A percentile compares a stretch with the other conserved stretches of the same genome.
These are phyloP conservation scores for Crocidura indochinensis DNA, from an alignment of 2,797 vertebrate genomes.

Conservation along the genomic window DNA sequence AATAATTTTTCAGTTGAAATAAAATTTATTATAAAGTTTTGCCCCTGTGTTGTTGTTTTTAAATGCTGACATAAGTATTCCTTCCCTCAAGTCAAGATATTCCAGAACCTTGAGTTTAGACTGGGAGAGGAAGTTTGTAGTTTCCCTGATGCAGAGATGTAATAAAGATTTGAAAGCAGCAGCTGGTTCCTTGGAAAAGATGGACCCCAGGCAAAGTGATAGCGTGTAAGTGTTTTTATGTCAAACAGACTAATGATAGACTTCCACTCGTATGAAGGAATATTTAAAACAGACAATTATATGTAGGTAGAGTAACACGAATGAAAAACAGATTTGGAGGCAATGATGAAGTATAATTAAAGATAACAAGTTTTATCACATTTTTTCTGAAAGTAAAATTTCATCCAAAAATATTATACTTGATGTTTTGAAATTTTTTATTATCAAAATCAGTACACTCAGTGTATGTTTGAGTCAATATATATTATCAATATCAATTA, in stretches of 20 bases:
- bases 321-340: conserved; percentile 56
- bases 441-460: conserved; percentile 35
- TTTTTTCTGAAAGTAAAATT: conserved; percentile 60
- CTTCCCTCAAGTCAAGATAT: conserved; percentile 19
- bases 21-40: conserved; percentile 41
- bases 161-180: conserved; percentile 33
- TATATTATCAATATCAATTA: too few species aligned
- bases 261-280: conserved; percentile 4
- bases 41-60: neutral
- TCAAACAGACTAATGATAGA: conserved; percentile 25
- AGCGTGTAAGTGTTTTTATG: neutral
- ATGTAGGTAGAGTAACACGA: conserved; percentile 34
- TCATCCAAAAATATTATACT: conserved; percentile 18
- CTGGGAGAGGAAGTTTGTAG: neutral
- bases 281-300: conserved; percentile 20
- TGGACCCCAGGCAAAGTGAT: neutral
- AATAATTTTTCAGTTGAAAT: conserved; percentile 49
- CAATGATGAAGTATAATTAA: conserved; percentile 35
- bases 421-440: conserved; percentile 51
- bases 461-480: neutral
- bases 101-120: conserved; percentile 16
- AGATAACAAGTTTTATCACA: conserved; percentile 41
- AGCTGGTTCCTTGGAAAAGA: conserved; percentile 20
- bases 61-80: conserved; percentile 11
- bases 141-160: conserved; percentile 36